These are phyloP conservation scores for Silurus asotus DNA, from an alignment of 2,113 vertebrate species.

Conservation along the genomic window DNA sequence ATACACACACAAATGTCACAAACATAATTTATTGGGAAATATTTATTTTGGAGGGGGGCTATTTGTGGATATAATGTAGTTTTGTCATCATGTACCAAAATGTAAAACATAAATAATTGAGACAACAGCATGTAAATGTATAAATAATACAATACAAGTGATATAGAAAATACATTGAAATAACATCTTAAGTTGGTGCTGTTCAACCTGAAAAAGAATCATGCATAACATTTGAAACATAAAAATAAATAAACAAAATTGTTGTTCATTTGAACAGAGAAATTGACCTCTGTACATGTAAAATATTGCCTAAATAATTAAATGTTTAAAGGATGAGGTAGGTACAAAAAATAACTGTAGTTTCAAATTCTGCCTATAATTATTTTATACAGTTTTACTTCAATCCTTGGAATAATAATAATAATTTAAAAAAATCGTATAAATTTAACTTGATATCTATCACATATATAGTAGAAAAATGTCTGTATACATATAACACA, in stretches of 20 bases:
- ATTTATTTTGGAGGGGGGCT: neutral
- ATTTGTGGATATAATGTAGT: slow-evolving; percentile 26
- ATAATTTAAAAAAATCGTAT: neutral
- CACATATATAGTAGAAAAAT: neutral
- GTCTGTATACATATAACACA: slow-evolving; percentile 4
- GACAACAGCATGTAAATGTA: slow-evolving; percentile 12
- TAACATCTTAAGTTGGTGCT: neutral
- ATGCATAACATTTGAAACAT: slow-evolving; percentile 49
- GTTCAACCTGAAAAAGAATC: slow-evolving; percentile 23
- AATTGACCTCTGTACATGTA: slow-evolving; percentile 18
- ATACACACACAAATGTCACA: neutral
- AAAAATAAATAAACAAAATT: slow-evolving; percentile 35
- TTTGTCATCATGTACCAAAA: slow-evolving; percentile 18
- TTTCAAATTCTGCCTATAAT: neutral
- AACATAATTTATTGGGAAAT: neutral
- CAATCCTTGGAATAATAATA: neutral
- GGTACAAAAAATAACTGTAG: slow-evolving; percentile 26
- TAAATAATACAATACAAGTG: slow-evolving; percentile 47
- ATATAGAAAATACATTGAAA: slow-evolving; percentile 29
- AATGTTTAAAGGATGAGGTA: slow-evolving; percentile 43
- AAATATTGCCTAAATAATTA: slow-evolving; percentile 17
- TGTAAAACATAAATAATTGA: neutral
- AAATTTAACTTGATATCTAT: neutral
- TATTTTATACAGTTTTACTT: neutral
- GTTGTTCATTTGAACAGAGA: slow-evolving; percentile 11